Conservation (phyloP, 2,797 vertebrate genomes). For the Cichlasoma orientale region DNA sequence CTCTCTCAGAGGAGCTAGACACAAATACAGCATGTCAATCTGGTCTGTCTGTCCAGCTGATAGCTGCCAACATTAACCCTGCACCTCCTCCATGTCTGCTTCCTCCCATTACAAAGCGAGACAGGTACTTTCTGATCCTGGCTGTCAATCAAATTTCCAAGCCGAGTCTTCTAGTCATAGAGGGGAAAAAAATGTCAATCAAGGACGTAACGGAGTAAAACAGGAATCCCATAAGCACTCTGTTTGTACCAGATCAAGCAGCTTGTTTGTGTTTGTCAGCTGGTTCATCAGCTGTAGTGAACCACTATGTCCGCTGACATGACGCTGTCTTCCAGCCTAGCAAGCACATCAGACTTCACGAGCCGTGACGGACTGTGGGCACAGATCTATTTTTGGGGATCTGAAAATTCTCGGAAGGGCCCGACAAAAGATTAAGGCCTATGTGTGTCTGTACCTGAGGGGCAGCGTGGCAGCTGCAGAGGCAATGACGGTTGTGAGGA, state of each 20-base stretch:
- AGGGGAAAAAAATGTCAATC: slow-evolving; percentile 14
- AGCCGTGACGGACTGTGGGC: neutral
- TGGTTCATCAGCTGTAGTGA: slow-evolving; percentile 13
- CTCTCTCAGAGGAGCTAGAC: slow-evolving; percentile 33
- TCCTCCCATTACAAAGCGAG: slow-evolving; percentile 25
- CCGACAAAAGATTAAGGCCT: slow-evolving; percentile 39
- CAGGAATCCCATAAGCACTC: slow-evolving; percentile 16
- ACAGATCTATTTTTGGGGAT: slow-evolving; percentile 23
- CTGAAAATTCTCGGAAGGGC: slow-evolving; percentile 18
- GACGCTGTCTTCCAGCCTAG: slow-evolving; percentile 20
- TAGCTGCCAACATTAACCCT: slow-evolving; percentile 38
- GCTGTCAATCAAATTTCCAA: slow-evolving; percentile 57
- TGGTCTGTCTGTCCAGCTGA: slow-evolving; percentile 49
- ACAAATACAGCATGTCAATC: slow-evolving; percentile 49
- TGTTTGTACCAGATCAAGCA: slow-evolving; percentile 40
- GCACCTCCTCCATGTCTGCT: neutral
- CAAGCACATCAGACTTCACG: slow-evolving; percentile 7
- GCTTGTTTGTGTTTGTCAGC: slow-evolving; percentile 50
- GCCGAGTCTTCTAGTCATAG: slow-evolving; percentile 2
- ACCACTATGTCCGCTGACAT: slow-evolving; percentile 4
- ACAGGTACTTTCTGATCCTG: slow-evolving; percentile 37
- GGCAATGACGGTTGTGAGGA: slow-evolving; percentile 15
- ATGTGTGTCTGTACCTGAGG: slow-evolving; percentile 28
- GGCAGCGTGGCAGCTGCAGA: slow-evolving; percentile 39
- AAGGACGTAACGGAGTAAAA: neutral